Conservation (phyloP, 2,113 vertebrate species). For the Grammomys surdaster region DNA sequence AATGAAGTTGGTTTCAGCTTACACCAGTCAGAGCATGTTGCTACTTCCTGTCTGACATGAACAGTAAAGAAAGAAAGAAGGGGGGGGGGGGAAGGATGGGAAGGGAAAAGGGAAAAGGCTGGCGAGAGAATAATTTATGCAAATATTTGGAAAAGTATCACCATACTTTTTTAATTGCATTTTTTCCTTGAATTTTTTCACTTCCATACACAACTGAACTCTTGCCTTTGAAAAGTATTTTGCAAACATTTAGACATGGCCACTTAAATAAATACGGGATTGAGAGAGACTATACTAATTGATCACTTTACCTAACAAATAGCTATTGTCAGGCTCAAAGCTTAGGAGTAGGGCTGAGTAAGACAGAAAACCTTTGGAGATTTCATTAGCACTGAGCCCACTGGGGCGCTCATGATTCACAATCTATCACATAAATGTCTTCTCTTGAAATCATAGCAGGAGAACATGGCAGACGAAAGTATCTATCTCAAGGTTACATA, state of each 20-base stretch:
- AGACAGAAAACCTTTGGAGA: slow-evolving; percentile 52
- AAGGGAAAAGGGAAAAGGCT: slow-evolving; percentile 6
- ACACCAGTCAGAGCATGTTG: slow-evolving; percentile 10
- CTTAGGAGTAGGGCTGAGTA: not conserved
- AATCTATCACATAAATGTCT: slow-evolving; percentile 72
- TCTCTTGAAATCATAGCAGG: slow-evolving; percentile 67
- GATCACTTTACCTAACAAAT: slow-evolving; percentile 18
- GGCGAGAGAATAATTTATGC: not conserved
- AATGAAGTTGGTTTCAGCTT: not conserved
- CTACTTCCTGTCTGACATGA: not conserved
- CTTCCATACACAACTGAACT: not conserved
- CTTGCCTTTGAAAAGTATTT: slow-evolving; percentile 43
- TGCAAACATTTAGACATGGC: not conserved
- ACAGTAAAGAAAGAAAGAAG: not conserved
- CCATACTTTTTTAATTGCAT: not conserved
- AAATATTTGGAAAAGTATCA: slow-evolving; percentile 41
- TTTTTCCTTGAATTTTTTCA: not conserved
- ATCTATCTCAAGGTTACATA: slow-evolving; percentile 74
- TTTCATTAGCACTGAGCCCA: slow-evolving; percentile 51
- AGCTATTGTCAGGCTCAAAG: slow-evolving; percentile 8
- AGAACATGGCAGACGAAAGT: slow-evolving; percentile 64
- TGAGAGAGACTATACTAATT: slow-evolving; percentile 11
- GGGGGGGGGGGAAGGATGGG: not conserved
- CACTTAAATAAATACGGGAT: not conserved
- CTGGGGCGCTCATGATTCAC: slow-evolving; percentile 46